phyloP scores from a whole-genome alignment of 2,113 vertebrate species.

The Ibidorhyncha struthersii region DNA sequence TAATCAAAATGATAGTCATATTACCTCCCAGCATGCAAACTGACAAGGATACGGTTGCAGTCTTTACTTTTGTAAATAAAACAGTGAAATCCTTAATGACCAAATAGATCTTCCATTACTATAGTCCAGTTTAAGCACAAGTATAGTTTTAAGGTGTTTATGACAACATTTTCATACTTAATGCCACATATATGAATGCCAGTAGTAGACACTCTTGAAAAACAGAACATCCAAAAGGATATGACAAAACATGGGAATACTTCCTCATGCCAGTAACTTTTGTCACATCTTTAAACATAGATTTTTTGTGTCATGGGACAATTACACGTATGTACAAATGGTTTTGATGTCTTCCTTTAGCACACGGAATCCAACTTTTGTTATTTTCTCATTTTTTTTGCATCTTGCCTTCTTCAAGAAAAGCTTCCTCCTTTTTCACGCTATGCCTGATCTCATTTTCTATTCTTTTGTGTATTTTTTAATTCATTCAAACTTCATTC shows the following conservation, averaged over 20 bases:
- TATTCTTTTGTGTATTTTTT: constrained; percentile 33
- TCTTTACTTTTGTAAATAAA: neutral
- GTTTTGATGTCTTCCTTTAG: constrained; percentile 13
- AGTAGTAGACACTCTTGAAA: neutral
- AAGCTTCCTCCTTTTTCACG: neutral
- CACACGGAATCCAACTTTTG: neutral
- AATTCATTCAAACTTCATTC: constrained; percentile 14
- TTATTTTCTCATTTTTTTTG: neutral
- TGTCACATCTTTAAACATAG: neutral
- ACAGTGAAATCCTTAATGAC: neutral
- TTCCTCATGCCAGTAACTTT: neutral
- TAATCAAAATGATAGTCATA: neutral
- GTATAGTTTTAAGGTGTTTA: neutral
- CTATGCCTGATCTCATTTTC: constrained; percentile 7
- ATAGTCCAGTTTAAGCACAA: neutral
- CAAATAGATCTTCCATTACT: neutral
- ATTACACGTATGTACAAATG: neutral
- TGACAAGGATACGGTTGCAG: neutral
- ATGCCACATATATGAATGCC: neutral
- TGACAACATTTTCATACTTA: neutral
- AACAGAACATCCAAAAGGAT: neutral
- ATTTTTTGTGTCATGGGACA: neutral
- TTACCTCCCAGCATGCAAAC: neutral
- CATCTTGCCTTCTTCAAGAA: neutral
- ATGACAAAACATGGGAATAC: neutral